Evolutionary conservation across 2,888 invertebrate genomes (phyloP).

Genomic region (Choreutis nemorana): DNA sequence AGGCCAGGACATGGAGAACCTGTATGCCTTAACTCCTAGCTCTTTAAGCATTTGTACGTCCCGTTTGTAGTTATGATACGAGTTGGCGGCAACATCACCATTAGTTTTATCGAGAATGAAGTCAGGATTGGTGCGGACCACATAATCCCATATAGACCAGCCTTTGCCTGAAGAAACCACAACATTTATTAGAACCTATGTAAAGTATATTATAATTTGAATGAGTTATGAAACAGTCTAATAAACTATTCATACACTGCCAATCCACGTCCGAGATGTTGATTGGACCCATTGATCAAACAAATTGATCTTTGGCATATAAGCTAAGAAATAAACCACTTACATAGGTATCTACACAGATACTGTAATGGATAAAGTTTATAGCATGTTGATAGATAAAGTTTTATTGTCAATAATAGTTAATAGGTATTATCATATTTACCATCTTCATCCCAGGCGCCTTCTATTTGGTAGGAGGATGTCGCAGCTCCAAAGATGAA

Average conservation of each 20-base stretch:
- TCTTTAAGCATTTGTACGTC: slow-evolving; percentile 28
- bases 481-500: slow-evolving; percentile 9
- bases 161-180: slow-evolving; percentile 49
- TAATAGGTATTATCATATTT: no score
- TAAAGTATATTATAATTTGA: no score
- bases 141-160: slow-evolving; percentile 54
- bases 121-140: slow-evolving; percentile 17
- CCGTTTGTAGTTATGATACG: slow-evolving; percentile 61
- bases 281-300: no score
- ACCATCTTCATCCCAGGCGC: slow-evolving; percentile 11
- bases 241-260: no score
- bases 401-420: no score
- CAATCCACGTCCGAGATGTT: no score
- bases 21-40: slow-evolving; percentile 36
- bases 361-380: no score
- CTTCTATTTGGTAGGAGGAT: slow-evolving; percentile 8
- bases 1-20: slow-evolving; percentile 64
- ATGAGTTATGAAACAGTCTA: no score
- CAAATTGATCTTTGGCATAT: no score
- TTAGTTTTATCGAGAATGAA: slow-evolving; percentile 24
- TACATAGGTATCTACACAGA: no score
- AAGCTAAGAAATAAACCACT: no score
- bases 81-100: slow-evolving; percentile 68
- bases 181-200: not conserved
- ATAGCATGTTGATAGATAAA: no score